Conservation (phyloP, 2,113 vertebrate genomes). For the Alethe diademata region DNA sequence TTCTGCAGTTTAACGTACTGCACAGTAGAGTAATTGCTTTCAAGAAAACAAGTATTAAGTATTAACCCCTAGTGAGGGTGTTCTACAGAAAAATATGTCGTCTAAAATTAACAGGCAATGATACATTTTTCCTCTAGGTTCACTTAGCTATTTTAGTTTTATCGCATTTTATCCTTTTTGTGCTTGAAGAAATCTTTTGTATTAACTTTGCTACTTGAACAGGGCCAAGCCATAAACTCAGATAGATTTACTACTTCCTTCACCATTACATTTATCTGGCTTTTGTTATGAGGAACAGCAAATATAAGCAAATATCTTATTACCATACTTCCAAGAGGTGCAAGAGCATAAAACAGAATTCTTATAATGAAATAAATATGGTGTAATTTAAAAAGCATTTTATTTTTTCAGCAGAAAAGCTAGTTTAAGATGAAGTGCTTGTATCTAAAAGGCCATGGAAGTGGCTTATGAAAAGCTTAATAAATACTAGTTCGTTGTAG, state of each 20-base stretch:
- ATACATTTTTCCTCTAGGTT: constrained; percentile 31
- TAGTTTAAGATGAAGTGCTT: neutral
- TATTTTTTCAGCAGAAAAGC: neutral
- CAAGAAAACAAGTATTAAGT: constrained; percentile 35
- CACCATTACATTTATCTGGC: neutral
- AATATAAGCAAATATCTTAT: neutral
- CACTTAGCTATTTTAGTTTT: neutral
- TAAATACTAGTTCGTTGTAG: neutral
- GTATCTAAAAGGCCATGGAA: accelerated
- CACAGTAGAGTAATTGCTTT: constrained; percentile 28
- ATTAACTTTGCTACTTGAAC: constrained; percentile 10
- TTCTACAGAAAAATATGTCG: constrained; percentile 31
- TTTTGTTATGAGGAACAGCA: neutral
- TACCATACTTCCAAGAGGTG: neutral
- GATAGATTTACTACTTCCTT: constrained; percentile 26
- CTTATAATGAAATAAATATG: neutral
- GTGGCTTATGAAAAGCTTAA: neutral
- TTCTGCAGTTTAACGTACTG: constrained; percentile 28
- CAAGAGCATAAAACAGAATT: neutral
- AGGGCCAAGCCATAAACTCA: neutral
- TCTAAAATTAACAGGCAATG: constrained; percentile 29
- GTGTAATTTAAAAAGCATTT: neutral
- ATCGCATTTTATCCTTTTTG: neutral
- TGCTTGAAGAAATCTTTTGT: constrained; percentile 23
- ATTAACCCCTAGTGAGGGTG: neutral